Conservation (phyloP, 2,797 vertebrate species). For the Eupleurogrammus muticus region DNA sequence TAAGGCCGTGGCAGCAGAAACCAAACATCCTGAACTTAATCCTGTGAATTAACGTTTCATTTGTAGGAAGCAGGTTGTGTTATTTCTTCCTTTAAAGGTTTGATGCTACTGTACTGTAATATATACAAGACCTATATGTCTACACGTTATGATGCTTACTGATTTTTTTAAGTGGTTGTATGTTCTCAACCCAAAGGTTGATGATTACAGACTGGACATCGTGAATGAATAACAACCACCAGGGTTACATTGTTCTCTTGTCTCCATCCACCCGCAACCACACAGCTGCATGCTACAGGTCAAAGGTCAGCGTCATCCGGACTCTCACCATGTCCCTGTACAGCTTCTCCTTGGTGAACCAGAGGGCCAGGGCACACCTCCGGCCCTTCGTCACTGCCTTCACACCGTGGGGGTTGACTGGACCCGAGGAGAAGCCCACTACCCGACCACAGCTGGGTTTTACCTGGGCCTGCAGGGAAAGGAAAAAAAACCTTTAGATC, state of each 20-base stretch:
- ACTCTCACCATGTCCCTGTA: conserved; percentile 93
- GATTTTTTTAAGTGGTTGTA: neutral
- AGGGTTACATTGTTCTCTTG: conserved; percentile 69
- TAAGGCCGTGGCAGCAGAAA: neutral
- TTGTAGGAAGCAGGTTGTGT: neutral
- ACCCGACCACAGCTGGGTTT: conserved; percentile 92
- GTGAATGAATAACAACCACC: conserved; percentile 43
- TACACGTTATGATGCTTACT: too few relatives aligned
- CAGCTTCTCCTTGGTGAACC: conserved; percentile 92
- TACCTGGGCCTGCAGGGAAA: conserved; percentile 85
- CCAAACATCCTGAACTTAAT: neutral
- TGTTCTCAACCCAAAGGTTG: conserved; percentile 8
- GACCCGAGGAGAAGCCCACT: conserved; percentile 93
- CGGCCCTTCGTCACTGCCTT: conserved; percentile 89
- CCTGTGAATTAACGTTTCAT: conserved; percentile 3
- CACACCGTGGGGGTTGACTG: conserved; percentile 94
- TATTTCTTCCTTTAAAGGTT: conserved; percentile 5
- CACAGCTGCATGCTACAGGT: conserved; percentile 13
- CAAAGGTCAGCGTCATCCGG: neutral
- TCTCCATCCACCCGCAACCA: conserved; percentile 39
- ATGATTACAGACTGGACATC: conserved; percentile 6
- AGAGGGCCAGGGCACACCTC: conserved; percentile 91
- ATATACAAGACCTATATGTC: conserved; percentile 8
- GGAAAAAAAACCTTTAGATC: neutral
- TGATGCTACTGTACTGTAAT: neutral